phyloP scores from a whole-genome alignment of 2,797 vertebrate species.

The Poecilia wingei region DNA sequence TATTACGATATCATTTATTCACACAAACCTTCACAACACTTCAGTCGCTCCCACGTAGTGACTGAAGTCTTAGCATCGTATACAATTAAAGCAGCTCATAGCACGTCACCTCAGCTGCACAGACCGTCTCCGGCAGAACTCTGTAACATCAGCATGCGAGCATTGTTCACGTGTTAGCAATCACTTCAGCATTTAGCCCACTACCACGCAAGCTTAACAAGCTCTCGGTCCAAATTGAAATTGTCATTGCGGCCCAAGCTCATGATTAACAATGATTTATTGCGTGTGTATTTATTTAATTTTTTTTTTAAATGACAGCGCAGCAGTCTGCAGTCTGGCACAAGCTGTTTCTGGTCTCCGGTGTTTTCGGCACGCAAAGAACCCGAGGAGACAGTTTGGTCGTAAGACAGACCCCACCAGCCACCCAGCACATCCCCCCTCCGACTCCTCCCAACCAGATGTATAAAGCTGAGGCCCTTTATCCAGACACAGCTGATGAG shows the following conservation, averaged over 20 bases:
- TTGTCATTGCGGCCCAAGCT: constrained; percentile 13
- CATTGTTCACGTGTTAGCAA: constrained; percentile 7
- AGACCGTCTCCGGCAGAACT: not conserved
- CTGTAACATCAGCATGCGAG: not conserved
- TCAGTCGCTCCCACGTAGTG: not conserved
- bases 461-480: constrained; percentile 49
- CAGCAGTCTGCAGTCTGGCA: constrained; percentile 14
- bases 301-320: not conserved
- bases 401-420: constrained; percentile 6
- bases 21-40: not conserved
- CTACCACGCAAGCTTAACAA: constrained; percentile 3
- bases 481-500: constrained; percentile 56
- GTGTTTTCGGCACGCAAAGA: constrained; percentile 23
- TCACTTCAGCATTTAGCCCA: constrained; percentile 2
- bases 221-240: constrained; percentile 22
- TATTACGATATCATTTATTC: not conserved
- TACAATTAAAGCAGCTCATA: not conserved
- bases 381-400: constrained; percentile 16
- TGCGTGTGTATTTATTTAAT: not conserved
- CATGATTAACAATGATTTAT: constrained; percentile 5
- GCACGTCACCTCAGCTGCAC: not conserved
- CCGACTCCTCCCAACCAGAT: constrained; percentile 17
- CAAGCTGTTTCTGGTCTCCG: constrained; percentile 10
- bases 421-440: not conserved
- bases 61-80: not conserved